A percentile compares a stretch with the other conserved stretches of the same genome.
Conservation (phyloP, 2,797 vertebrate species). For the Chiroxiphia lanceolata region DNA sequence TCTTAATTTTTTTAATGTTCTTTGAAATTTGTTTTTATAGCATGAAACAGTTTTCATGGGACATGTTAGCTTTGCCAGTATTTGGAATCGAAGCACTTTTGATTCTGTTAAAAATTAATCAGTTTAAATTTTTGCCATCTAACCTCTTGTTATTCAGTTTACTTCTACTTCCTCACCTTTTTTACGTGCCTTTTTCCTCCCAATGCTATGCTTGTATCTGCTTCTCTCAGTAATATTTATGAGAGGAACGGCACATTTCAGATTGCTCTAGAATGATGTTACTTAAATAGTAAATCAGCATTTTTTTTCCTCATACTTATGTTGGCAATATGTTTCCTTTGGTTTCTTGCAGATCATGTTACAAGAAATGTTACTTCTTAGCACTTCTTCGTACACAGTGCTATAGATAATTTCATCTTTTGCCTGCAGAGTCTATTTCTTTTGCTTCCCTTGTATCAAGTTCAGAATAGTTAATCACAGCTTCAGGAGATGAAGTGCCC, state of each 20-base stretch:
- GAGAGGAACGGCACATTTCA: background rate
- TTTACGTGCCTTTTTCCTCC: background rate
- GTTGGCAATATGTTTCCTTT: background rate
- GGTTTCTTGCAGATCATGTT: background rate
- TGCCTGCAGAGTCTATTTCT: background rate
- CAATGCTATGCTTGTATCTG: accelerated
- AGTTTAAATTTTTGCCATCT: background rate
- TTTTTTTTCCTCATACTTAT: background rate
- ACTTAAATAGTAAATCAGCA: background rate
- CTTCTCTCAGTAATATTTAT: background rate
- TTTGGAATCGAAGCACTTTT: background rate
- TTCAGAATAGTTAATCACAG: background rate
- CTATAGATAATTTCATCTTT: background rate
- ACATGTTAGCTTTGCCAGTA: background rate
- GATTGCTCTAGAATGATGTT: background rate
- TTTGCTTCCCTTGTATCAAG: background rate
- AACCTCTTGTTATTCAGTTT: background rate
- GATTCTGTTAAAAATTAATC: background rate
- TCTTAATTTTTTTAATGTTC: background rate
- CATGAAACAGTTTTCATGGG: background rate
- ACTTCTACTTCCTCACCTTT: background rate
- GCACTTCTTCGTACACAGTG: background rate
- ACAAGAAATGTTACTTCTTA: background rate
- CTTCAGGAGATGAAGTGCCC: background rate
- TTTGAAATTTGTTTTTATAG: background rate